Conservation (phyloP, 2,888 invertebrate species). For the Microctonus brassicae region DNA sequence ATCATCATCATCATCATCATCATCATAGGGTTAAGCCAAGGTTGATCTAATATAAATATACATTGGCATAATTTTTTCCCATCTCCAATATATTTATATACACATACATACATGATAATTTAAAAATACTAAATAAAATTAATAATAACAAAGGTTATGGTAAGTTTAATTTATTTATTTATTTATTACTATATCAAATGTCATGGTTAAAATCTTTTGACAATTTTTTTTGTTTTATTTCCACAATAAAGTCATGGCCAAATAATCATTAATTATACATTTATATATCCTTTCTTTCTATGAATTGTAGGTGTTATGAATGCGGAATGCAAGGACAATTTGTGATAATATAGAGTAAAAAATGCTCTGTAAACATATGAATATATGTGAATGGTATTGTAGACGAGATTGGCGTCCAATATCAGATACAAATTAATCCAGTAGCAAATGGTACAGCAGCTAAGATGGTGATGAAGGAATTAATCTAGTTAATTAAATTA, state of each 20-base stretch:
- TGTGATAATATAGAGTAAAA: background rate
- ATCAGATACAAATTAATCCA: background rate
- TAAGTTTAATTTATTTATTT: no score
- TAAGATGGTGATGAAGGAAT: background rate
- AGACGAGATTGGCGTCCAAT: conserved; percentile 12
- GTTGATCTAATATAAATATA: conserved; percentile 55
- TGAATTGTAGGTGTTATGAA: background rate
- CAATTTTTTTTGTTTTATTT: background rate
- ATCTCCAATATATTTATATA: background rate
- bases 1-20: background rate
- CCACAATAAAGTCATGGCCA: background rate
- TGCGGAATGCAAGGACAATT: background rate
- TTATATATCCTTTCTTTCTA: no score
- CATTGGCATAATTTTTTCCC: conserved; percentile 41
- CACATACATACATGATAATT: background rate
- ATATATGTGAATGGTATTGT: conserved; percentile 8
- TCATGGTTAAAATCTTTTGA: background rate
- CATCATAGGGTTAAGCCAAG: conserved; percentile 56
- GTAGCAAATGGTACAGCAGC: background rate
- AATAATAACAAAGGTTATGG: background rate
- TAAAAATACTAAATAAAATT: background rate
- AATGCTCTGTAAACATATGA: conserved; percentile 14
- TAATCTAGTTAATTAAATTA: background rate
- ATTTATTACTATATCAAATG: no score
- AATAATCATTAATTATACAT: background rate